phyloP scores from a whole-genome alignment of 2,888 invertebrate species.

The Macrosiphum euphorbiae region DNA sequence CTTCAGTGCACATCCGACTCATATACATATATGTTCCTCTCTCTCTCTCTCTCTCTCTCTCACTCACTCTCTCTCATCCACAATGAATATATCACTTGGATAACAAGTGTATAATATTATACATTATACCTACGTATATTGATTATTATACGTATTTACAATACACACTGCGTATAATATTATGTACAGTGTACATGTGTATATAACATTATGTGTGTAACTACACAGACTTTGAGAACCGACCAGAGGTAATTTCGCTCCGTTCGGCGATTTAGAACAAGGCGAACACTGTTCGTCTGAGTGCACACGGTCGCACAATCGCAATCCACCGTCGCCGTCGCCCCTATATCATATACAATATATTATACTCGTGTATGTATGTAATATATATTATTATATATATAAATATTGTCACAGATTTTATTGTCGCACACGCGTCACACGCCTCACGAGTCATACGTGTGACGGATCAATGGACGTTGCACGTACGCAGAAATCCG shows the following conservation, averaged over 20 bases:
- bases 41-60: neutral
- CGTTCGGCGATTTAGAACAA: constrained; percentile 51
- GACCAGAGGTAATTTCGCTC: constrained; percentile 38
- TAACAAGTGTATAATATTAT: neutral
- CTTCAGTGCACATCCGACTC: neutral
- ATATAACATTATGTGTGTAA: neutral
- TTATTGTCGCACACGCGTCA: constrained; percentile 49
- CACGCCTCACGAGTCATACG: constrained; percentile 43
- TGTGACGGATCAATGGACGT: constrained; percentile 55
- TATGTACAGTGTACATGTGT: neutral
- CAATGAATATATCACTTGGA: neutral
- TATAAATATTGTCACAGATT: constrained; percentile 55
- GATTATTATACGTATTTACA: neutral
- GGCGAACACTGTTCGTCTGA: constrained; percentile 46
- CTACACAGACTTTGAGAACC: neutral
- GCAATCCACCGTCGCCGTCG: constrained; percentile 13
- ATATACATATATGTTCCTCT: neutral
- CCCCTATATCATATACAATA: neutral
- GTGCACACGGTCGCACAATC: constrained; percentile 57
- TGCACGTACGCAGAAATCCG: neutral
- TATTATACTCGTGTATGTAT: neutral
- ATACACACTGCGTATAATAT: neutral
- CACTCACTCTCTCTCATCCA: neutral
- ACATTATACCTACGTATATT: neutral
- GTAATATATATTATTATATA: neutral